Percentiles rank a stretch among this genome's conserved stretches.
phyloP scores from a whole-genome alignment of 2,888 invertebrate species.

The Hyposoter didymator region DNA sequence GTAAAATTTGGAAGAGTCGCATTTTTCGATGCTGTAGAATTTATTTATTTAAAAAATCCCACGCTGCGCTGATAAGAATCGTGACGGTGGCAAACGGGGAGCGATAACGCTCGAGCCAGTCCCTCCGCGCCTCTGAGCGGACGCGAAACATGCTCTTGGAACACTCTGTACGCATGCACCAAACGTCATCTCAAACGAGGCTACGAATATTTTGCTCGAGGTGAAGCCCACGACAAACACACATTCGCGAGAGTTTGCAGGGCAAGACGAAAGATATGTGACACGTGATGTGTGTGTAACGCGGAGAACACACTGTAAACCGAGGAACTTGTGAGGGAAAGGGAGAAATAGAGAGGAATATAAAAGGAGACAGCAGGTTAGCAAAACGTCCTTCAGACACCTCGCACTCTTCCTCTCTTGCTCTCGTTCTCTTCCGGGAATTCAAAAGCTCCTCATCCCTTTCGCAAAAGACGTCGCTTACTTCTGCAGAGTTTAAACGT shows the following conservation, averaged over 20 bases:
- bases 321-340: conserved; percentile 27
- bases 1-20: not conserved
- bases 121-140: not conserved
- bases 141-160: not conserved
- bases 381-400: conserved; percentile 71
- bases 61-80: not conserved
- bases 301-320: conserved; percentile 35
- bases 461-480: conserved; percentile 48
- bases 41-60: not conserved
- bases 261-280: conserved; percentile 10
- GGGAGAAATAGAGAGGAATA: conserved; percentile 29
- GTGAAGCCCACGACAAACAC: conserved; percentile 76
- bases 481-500: conserved; percentile 54
- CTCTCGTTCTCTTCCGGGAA: conserved; percentile 58
- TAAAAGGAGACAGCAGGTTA: conserved; percentile 69
- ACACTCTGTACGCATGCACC: conserved; percentile 12
- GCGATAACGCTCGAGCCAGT: not conserved
- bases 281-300: conserved; percentile 25
- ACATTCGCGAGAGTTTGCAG: conserved; percentile 3
- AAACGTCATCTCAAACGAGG: conserved; percentile 48
- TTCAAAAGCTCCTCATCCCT: conserved; percentile 64
- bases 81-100: not conserved
- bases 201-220: conserved; percentile 69
- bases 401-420: conserved; percentile 47
- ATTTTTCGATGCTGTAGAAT: not conserved